Conservation (phyloP, 2,888 invertebrate species). For the Drosophila imparisetae region DNA sequence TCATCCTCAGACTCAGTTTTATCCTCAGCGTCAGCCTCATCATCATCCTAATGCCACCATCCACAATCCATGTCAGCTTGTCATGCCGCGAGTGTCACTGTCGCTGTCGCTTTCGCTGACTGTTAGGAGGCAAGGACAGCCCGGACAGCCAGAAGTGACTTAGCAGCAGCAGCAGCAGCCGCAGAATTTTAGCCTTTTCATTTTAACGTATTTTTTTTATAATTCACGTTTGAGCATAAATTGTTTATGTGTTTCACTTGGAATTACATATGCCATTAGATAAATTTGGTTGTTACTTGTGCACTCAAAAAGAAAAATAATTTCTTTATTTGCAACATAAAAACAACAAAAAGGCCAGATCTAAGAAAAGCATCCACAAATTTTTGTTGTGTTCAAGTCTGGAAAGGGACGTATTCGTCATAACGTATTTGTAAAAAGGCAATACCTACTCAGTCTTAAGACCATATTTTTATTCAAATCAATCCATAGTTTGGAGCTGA, state of each 20-base stretch:
- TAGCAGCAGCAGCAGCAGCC: slow-evolving; percentile 11
- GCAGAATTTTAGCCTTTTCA: slow-evolving; percentile 61
- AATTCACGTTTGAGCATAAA: slow-evolving; percentile 70
- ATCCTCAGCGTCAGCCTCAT: slow-evolving; percentile 17
- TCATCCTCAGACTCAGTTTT: slow-evolving; percentile 10
- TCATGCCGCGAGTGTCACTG: slow-evolving; percentile 60
- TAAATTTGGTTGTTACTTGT: slow-evolving; percentile 23
- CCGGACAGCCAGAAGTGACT: slow-evolving; percentile 8
- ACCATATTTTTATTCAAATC: not conserved
- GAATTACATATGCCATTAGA: slow-evolving; percentile 50
- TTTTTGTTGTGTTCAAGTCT: not conserved
- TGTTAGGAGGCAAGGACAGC: slow-evolving; percentile 16
- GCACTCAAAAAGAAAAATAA: not conserved
- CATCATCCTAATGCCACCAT: slow-evolving; percentile 28
- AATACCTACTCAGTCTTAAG: not conserved
- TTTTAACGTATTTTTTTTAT: slow-evolving; percentile 57
- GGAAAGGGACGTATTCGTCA: not conserved
- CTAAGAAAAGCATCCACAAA: not conserved
- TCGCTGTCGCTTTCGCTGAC: slow-evolving; percentile 25
- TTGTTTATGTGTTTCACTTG: slow-evolving; percentile 71
- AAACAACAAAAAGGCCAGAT: not conserved
- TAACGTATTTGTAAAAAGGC: not conserved
- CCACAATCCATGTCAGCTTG: slow-evolving; percentile 53
- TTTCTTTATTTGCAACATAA: not conserved
- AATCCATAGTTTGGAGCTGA: not conserved